phyloP scores from a whole-genome alignment of 2,113 vertebrate genomes.

The Sisor rabdophorus region DNA sequence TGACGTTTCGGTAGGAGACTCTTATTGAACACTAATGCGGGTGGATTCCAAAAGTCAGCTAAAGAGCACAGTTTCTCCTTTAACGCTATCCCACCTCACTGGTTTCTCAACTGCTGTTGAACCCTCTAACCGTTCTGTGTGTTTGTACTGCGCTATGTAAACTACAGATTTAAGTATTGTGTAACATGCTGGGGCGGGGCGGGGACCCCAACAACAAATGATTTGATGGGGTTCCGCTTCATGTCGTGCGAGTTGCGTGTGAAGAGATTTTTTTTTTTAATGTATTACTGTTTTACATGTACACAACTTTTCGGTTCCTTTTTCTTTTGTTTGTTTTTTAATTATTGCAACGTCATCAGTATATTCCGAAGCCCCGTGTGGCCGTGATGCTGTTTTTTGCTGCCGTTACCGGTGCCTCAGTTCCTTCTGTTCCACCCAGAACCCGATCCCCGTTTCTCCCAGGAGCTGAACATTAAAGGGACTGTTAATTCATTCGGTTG shows the following conservation, averaged over 20 bases:
- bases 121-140: conserved; percentile 60
- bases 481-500: conserved; percentile 71
- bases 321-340: conserved; percentile 53
- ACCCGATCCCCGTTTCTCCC: conserved; percentile 63
- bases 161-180: conserved; percentile 76
- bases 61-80: conserved; percentile 24
- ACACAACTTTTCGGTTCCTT: conserved; percentile 72
- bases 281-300: conserved; percentile 84
- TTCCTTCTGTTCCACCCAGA: conserved; percentile 72
- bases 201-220: conserved; percentile 73
- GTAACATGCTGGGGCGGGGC: conserved; percentile 62
- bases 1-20: conserved; percentile 3
- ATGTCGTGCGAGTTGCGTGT: conserved; percentile 81
- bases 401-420: conserved; percentile 86
- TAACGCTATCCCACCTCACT: conserved; percentile 28
- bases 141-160: conserved; percentile 79
- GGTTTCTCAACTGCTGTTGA: conserved; percentile 25
- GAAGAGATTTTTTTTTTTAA: conserved; percentile 70
- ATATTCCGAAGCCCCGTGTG: conserved; percentile 77
- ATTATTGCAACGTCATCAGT: conserved; percentile 79
- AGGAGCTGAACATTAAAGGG: conserved; percentile 67
- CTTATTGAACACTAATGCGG: conserved; percentile 25
- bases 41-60: conserved; percentile 33
- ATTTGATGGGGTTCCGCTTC: conserved; percentile 79
- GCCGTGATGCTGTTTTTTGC: conserved; percentile 85